Evolutionary conservation across 2,888 invertebrate genomes (phyloP).

Genomic region (Phaedon cochleariae): DNA sequence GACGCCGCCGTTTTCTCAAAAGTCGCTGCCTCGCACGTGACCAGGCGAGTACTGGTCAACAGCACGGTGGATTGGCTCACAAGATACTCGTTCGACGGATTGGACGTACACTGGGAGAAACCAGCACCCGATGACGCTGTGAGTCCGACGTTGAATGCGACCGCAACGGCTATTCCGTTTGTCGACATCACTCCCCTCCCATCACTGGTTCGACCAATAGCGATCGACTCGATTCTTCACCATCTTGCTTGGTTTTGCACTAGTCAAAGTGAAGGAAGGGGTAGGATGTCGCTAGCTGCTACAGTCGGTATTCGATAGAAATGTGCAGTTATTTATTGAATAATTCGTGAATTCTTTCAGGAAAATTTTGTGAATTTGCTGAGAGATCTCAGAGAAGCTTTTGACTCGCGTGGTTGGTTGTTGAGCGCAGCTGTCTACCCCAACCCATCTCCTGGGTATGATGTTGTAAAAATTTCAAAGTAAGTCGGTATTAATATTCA

Average conservation of each 20-base stretch:
- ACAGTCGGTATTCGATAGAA: no score
- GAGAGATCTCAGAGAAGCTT: constrained; percentile 66
- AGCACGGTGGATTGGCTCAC: constrained; percentile 15
- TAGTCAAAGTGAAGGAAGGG: no score
- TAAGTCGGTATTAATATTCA: constrained; percentile 49
- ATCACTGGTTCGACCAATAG: no score
- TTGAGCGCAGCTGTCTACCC: constrained; percentile 70
- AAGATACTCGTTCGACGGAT: constrained; percentile 29
- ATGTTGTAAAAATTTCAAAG: constrained; percentile 66
- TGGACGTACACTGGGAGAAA: constrained; percentile 34
- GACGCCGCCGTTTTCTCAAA: constrained; percentile 16
- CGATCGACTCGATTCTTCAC: no score
- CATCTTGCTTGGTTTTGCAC: no score
- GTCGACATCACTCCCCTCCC: no score
- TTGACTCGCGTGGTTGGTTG: constrained; percentile 64
- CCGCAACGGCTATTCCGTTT: no score
- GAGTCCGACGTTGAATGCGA: neutral
- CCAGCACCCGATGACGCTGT: constrained; percentile 21
- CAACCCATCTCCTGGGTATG: constrained; percentile 58
- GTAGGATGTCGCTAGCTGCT: no score
- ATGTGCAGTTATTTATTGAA: no score
- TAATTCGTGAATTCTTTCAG: constrained; percentile 54
- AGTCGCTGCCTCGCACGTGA: constrained; percentile 14
- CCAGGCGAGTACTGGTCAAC: constrained; percentile 16
- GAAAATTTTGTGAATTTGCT: constrained; percentile 59